phyloP scores from a whole-genome alignment of 1,140 invertebrate species.

The Venturia canescens region DNA sequence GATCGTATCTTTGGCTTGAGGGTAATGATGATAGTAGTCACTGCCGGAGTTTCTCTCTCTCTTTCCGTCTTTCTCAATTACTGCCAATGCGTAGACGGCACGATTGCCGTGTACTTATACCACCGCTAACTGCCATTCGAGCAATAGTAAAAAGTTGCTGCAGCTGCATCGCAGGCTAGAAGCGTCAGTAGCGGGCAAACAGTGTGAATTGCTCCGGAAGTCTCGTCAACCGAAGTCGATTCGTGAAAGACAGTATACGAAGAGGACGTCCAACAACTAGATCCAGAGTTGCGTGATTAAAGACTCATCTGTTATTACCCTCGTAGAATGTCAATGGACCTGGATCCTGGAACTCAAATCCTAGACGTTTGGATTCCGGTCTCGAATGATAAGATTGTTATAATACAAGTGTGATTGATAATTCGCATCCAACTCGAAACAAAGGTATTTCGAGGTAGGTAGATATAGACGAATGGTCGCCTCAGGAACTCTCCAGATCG shows the following conservation, averaged over 20 bases:
- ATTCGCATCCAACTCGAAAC: no score
- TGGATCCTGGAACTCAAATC: no score
- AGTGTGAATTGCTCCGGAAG: constrained; percentile 1
- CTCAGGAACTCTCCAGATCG: no score
- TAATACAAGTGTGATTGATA: no score
- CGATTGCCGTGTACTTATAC: constrained; percentile 23
- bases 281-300: neutral
- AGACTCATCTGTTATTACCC: neutral
- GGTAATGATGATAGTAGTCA: constrained; percentile 54
- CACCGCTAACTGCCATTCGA: neutral
- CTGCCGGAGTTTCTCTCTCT: constrained; percentile 33
- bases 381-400: no score
- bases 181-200: neutral
- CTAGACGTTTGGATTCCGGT: no score
- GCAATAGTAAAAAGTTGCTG: constrained; percentile 1
- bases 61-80: no score
- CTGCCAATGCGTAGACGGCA: constrained; percentile 50
- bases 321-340: neutral
- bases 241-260: neutral
- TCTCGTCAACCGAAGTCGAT: neutral
- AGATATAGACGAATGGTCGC: no score
- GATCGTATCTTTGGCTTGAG: constrained; percentile 49
- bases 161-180: constrained; percentile 3
- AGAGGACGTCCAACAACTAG: neutral
- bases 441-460: no score